These are phyloP conservation scores for Ailuropoda melanoleuca DNA, from an alignment of 2,113 vertebrate species.

Conservation along the genomic window DNA sequence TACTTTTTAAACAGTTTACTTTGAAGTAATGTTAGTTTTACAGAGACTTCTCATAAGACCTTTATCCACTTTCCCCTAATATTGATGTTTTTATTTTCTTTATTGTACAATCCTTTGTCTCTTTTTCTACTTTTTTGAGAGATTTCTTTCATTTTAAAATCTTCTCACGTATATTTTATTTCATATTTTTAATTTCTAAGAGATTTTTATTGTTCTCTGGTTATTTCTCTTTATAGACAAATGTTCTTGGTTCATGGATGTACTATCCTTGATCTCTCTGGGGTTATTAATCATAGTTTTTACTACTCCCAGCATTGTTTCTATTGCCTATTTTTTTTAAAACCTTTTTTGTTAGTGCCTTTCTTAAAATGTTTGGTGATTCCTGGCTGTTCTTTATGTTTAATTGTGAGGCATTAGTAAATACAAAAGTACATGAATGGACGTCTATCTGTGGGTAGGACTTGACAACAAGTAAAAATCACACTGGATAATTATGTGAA, in stretches of 20 bases:
- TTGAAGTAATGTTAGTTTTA: constrained; percentile 14
- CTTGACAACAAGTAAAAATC: not conserved
- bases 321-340: not conserved
- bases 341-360: not conserved
- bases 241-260: not conserved
- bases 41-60: not conserved
- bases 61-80: not conserved
- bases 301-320: not conserved
- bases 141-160: not conserved
- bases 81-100: not conserved
- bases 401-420: not conserved
- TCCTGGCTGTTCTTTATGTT: not conserved
- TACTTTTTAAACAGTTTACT: not conserved
- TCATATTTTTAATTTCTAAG: constrained; percentile 10
- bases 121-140: not conserved
- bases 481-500: not conserved
- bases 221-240: not conserved
- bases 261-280: not conserved
- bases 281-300: not conserved
- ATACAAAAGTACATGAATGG: not conserved
- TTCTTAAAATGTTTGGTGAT: not conserved
- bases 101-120: not conserved
- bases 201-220: not conserved
- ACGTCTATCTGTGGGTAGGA: not conserved
- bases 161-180: not conserved